Percentiles rank a stretch among this genome's conserved stretches.
These are phyloP conservation scores for Pangasius krempfi DNA, from an alignment of 2,797 vertebrate genomes.

Conservation along the genomic window DNA sequence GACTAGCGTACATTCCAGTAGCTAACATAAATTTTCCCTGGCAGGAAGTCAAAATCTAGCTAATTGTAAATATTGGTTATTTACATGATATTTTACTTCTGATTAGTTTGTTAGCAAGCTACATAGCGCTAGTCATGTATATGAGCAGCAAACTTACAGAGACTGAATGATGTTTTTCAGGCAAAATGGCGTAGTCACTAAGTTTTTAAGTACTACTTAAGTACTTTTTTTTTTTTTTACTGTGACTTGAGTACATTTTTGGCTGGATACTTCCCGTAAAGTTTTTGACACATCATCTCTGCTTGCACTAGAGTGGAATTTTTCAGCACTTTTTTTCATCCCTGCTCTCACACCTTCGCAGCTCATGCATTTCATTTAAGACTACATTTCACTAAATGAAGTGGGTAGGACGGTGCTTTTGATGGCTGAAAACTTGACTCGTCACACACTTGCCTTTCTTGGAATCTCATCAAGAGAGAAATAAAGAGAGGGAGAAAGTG, in stretches of 20 bases:
- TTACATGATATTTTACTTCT: background rate
- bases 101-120: background rate
- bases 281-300: background rate
- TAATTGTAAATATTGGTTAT: background rate
- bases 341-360: background rate
- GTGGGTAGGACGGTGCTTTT: constrained; percentile 10
- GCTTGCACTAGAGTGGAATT: background rate
- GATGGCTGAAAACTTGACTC: background rate
- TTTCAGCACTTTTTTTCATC: background rate
- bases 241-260: background rate
- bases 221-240: background rate
- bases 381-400: background rate
- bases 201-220: too few species aligned
- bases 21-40: background rate
- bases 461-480: background rate
- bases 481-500: background rate
- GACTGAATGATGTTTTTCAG: background rate
- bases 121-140: background rate
- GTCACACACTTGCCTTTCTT: background rate
- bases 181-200: too few species aligned
- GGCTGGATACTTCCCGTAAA: background rate
- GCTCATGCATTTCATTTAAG: constrained; percentile 16
- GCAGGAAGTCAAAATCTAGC: background rate
- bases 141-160: background rate
- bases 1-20: background rate